Conservation (phyloP, 1,140 invertebrate genomes). For the Tachypleus tridentatus region DNA sequence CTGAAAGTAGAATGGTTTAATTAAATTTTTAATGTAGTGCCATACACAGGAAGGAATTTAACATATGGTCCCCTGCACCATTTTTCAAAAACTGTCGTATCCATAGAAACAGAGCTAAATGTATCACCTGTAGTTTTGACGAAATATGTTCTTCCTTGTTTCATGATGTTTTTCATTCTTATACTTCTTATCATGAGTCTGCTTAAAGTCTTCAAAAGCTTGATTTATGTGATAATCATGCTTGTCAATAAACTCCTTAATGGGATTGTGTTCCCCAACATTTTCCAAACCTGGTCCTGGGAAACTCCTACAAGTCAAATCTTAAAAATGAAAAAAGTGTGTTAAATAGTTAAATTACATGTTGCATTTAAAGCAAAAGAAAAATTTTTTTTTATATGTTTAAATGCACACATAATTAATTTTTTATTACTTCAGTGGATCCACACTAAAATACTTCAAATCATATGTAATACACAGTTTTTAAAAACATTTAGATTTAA, state of each 20-base stretch:
- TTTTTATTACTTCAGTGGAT: too few species aligned
- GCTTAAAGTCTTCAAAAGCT: conserved; percentile 65
- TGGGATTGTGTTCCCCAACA: conserved; percentile 57
- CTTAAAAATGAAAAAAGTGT: conserved; percentile 34
- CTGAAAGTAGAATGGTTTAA: too few species aligned
- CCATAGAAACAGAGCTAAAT: conserved; percentile 19
- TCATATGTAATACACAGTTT: too few species aligned
- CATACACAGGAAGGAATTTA: not conserved
- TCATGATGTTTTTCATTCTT: conserved; percentile 48
- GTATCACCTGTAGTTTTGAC: conserved; percentile 73
- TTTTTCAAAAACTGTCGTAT: too few species aligned
- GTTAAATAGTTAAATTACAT: not conserved
- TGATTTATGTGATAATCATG: conserved; percentile 56
- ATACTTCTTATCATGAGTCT: conserved; percentile 59
- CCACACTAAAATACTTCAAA: too few species aligned
- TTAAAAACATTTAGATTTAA: too few species aligned
- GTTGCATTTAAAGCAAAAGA: not conserved
- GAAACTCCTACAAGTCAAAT: conserved; percentile 60
- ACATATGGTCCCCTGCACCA: not conserved
- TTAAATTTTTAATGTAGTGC: not conserved
- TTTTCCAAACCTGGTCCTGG: conserved; percentile 71
- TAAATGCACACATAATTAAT: not conserved
- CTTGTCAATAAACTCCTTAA: conserved; percentile 73
- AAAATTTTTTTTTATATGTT: not conserved
- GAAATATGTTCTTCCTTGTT: conserved; percentile 62